A percentile compares a stretch with the other conserved stretches of the same genome.
These are phyloP conservation scores for Leucophenga maculata DNA, from an alignment of 2,888 invertebrate genomes.

Conservation along the genomic window DNA sequence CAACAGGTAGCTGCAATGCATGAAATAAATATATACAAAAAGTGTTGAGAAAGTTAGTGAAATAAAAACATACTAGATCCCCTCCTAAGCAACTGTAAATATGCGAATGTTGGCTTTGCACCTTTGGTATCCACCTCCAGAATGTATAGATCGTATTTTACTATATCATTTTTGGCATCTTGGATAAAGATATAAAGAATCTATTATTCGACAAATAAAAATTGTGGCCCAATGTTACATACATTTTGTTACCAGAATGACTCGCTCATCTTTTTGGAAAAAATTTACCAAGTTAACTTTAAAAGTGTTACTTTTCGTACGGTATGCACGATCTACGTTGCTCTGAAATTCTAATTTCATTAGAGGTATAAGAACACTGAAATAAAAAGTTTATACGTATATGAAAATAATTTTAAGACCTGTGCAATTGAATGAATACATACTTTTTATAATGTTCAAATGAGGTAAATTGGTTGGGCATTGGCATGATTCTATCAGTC, in stretches of 20 bases:
- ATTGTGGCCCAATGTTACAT: slow-evolving; percentile 22
- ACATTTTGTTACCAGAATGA: slow-evolving; percentile 57
- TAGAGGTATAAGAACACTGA: slow-evolving; percentile 63
- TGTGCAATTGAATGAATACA: not conserved
- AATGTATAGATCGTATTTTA: slow-evolving; percentile 52
- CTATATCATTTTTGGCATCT: not conserved
- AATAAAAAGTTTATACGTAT: slow-evolving; percentile 2
- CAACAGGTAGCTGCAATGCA: slow-evolving; percentile 39
- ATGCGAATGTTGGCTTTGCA: slow-evolving; percentile 52
- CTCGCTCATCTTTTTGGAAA: slow-evolving; percentile 43
- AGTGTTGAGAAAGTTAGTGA: not conserved
- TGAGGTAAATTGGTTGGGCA: slow-evolving; percentile 75
- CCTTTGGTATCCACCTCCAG: slow-evolving; percentile 37
- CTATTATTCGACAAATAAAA: not conserved
- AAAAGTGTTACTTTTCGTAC: slow-evolving; percentile 36
- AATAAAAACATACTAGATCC: slow-evolving; percentile 44
- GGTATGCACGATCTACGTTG: slow-evolving; percentile 58
- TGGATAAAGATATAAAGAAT: not conserved
- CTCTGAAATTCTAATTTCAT: slow-evolving; percentile 67
- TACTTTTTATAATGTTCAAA: slow-evolving; percentile 77
- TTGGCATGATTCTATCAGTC: slow-evolving; percentile 73
- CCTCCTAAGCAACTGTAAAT: slow-evolving; percentile 36
- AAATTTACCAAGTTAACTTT: slow-evolving; percentile 47
- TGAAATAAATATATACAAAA: not conserved
- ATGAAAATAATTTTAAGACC: slow-evolving; percentile 10